Base-by-base conservation (phyloP, 2,797 vertebrate species). In the Fringilla coelebs region DNA sequence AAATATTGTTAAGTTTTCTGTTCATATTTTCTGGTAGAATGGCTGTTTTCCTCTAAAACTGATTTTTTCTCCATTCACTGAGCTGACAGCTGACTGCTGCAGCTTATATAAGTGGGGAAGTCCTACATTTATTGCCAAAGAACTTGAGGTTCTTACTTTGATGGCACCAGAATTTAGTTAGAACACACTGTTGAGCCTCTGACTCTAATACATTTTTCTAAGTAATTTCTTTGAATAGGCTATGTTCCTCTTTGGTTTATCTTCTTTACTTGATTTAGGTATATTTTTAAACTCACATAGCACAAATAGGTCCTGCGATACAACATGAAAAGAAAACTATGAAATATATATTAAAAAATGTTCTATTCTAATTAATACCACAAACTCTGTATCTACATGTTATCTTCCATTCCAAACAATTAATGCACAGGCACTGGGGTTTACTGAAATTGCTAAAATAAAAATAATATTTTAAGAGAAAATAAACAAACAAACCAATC, bases 331-430 rank as follows among this genome's bases (percentile, higher is more conserved):
- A 58, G 12, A 8, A 87, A 86, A 78, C 17, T 17, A 4, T 16
- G 3, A 10, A 73, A 13, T 36, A 60, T 11, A 29, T 31, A 38
- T 48, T 43, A 15, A 73, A 19, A 3, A 29, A 25, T 13, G 4
- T 15, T 72, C 32, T 41, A 60, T 67, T 34, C 25, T 40, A 17
- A 54, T 40, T 86, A 54, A 6, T 61, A 54, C 31, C n/a, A 58
- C 13, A 68, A 77, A 5, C 7, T 22, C 24, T 0, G 0, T 20
- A n/a, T 72, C 7, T 41, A 63, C 13, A 2, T 38, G 5, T 17
- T 67, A 34, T 8, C 34, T 61, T 63, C 11, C 8, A 43, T 28
- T 71, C 15, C 9, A 84, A 71, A 65, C 4, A 54, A 61, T 29
- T 18, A 74, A 26, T 40, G 3, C 24, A 29, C 7, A 29, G 14